phyloP scores from a whole-genome alignment of 1,140 invertebrate genomes.

The Atta texana region DNA sequence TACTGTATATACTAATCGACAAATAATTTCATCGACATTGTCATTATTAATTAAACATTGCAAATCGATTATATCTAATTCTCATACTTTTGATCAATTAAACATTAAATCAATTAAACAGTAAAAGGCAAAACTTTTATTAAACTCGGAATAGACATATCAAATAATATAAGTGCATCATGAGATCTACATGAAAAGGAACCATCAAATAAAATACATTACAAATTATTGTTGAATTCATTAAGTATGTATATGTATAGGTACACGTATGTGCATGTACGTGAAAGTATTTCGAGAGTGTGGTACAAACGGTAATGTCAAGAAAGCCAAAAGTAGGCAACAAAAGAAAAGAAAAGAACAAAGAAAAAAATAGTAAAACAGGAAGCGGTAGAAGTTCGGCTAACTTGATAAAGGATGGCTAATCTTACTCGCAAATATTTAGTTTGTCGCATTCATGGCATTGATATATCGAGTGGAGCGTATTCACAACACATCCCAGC shows the following conservation, averaged over 20 bases:
- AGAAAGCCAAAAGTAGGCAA: neutral
- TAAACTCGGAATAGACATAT: neutral
- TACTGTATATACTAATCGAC: neutral
- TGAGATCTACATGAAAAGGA: slow-evolving; percentile 5
- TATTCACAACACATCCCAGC: slow-evolving; percentile 27
- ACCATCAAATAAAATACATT: neutral
- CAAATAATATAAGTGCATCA: neutral
- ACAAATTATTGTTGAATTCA: slow-evolving; percentile 17
- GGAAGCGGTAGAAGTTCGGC: slow-evolving; percentile 70
- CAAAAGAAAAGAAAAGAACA: neutral
- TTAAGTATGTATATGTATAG: slow-evolving; percentile 10
- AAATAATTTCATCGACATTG: neutral
- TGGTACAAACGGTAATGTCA: slow-evolving; percentile 29
- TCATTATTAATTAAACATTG: neutral
- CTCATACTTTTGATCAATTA: neutral
- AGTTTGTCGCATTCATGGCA: slow-evolving; percentile 84
- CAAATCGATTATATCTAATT: neutral
- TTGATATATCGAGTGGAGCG: slow-evolving; percentile 82
- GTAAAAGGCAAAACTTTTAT: neutral
- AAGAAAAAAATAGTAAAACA: slow-evolving; percentile 66
- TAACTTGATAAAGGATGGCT: slow-evolving; percentile 72
- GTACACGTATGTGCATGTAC: neutral
- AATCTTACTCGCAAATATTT: slow-evolving; percentile 86
- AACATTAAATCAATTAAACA: neutral
- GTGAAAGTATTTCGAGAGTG: neutral